Percentiles rank a stretch among this genome's conserved stretches.
These are phyloP conservation scores for Trachymyrmex septentrionalis DNA, from an alignment of 1,140 invertebrate species.

Conservation along the genomic window DNA sequence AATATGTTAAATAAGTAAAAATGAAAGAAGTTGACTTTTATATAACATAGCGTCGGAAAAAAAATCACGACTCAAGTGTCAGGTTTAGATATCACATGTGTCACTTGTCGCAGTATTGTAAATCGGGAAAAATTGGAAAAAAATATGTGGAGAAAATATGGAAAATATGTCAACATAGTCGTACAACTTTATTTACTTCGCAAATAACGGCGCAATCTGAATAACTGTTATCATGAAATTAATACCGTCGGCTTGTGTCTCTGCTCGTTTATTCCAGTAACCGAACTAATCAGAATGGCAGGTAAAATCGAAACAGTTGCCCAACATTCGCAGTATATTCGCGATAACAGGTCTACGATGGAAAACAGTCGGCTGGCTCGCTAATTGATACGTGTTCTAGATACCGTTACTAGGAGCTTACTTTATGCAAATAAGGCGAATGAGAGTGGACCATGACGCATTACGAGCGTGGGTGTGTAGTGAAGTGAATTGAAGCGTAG, in stretches of 20 bases:
- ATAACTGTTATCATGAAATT: constrained; percentile 35
- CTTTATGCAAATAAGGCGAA: constrained; percentile 33
- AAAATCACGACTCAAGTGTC: not conserved
- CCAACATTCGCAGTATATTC: not conserved
- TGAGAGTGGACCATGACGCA: not conserved
- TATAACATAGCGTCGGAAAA: not conserved
- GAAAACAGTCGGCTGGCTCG: not conserved
- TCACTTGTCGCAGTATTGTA: not conserved
- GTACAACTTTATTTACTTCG: constrained; percentile 18
- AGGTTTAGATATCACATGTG: not conserved
- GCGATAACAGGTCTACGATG: constrained; percentile 12
- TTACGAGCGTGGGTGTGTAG: constrained; percentile 10
- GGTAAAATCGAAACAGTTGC: not conserved
- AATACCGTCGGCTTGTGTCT: not conserved
- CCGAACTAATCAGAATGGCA: not conserved
- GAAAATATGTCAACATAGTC: not conserved
- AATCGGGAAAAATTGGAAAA: not conserved
- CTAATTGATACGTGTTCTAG: constrained; percentile 29
- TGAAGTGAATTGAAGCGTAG: constrained; percentile 8
- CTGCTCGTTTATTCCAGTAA: not conserved
- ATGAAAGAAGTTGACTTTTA: not conserved
- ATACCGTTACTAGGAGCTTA: constrained; percentile 15
- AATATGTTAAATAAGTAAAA: too few species aligned
- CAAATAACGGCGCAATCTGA: constrained; percentile 18
- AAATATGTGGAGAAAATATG: not conserved